Evolutionary conservation across 2,888 invertebrate genomes (phyloP), one percentile per base, ranked within the genome.

Genomic region (Tiliacea citrago): DNA sequence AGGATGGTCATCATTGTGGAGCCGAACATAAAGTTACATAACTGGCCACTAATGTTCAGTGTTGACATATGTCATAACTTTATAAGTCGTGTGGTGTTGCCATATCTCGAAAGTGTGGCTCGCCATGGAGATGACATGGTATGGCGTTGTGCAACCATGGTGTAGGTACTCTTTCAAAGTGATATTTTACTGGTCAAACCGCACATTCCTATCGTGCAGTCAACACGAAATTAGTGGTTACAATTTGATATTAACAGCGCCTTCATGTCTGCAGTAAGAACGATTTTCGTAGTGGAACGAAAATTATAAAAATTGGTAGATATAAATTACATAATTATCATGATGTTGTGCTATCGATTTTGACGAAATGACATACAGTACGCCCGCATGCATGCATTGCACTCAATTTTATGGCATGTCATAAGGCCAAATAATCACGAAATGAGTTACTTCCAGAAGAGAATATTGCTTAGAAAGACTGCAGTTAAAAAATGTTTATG

Each of bases 61-160:
- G 79, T 81, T 70, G 77, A 66, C 80, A 74, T 29, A 77, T 83
- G 69, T 83, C 79, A 83, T 79, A 67, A 70, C 55, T 47, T 61
- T 66, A 66, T 68, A 60, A 67, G 60, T 57, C 61, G 42, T 45
- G 35, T 66, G 55, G 51, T 68, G 73, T 81, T 73, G 68, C 79
- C 70, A 71, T 66, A 79, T 53, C 9, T 55, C 58, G 42, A 68
- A 65, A 60, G 53, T 55, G 29, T 55, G 21, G 35, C 29, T 58
- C 35, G 18, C 47, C 47, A 82, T 81, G 49, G 57, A 83, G 70
- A 81, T 71, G 70, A 71, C 49, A 83, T 61, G 51, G n/a, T 65
- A 55, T 18, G 58, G 66, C 9, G 35, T 73, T 73, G 35, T 39
- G 79, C 29, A 83, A 83, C 68, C 24, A 61, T 62, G 51, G 61